Evolutionary conservation across 2,888 invertebrate genomes (phyloP), one percentile per base, ranked within the genome.

Genomic region (Tenthredo notha): DNA sequence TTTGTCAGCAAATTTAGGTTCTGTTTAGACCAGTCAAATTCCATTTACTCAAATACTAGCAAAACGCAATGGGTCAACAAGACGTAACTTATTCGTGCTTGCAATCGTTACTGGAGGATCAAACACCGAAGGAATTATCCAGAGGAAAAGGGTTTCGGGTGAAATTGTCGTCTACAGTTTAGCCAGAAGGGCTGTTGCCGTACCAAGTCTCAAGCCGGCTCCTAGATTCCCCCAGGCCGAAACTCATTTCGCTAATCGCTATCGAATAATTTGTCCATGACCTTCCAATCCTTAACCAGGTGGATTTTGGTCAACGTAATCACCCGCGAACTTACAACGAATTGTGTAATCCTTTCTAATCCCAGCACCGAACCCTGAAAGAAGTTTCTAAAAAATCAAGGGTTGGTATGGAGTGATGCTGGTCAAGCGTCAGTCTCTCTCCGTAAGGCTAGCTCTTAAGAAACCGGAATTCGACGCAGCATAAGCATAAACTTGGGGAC

Each of bases 211-310:
- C 21, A 10, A 77, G 29, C 18, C 77, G n/a, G 33, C 33, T 33
- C 7, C 18, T 33, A 33, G 33, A 33, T 12, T 77, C 15, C 61
- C 80, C 47, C 54, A 65, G 67, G 47, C 33, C 12, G n/a, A 83
- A 65, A 70, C 47, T 83, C 67, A 70, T 83, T 70, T 67, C 25
- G 67, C 83, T 83, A 70, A 83, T 83, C 83, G 83, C 47, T 43
- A 47, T 67, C 70, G 43, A 67, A 83, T 83, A 83, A 83, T 83
- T 83, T 1, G 67, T 12, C 43, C 83, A 40, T 61, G 61, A 61
- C 40, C 80, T 80, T 40, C 15, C 80, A 40, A 80, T 61, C 80
- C 40, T 80, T 80, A 21, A 40, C 33, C 80, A 61, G 67, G 83
- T 83, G 25, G 50, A 58, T 83, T 83, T 83, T 33, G 83, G 65